A percentile compares a stretch with the other conserved stretches of the same genome.
phyloP scores from a whole-genome alignment of 2,797 vertebrate genomes.

The Pantherophis vulpinus region DNA sequence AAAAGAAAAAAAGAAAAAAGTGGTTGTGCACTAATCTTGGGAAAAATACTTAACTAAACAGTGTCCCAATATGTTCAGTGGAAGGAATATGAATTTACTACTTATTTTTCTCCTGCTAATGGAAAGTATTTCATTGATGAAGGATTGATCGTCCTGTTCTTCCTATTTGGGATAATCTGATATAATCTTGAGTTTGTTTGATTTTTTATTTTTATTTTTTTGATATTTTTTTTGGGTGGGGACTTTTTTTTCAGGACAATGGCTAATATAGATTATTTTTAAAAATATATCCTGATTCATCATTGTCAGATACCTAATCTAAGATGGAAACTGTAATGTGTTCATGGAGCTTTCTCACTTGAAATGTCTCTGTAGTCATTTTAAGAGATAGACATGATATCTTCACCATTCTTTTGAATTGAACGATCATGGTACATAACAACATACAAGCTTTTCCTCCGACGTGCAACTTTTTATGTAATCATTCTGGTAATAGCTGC shows the following conservation, averaged over 20 bases:
- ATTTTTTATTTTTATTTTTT: background rate
- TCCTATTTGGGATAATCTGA: slow-evolving; percentile 35
- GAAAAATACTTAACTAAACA: slow-evolving; percentile 58
- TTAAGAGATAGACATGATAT: background rate
- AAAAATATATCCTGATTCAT: background rate
- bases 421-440: background rate
- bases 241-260: slow-evolving; percentile 32
- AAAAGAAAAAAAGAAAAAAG: slow-evolving; percentile 70
- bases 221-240: slow-evolving; percentile 26
- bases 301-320: background rate
- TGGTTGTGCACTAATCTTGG: slow-evolving; percentile 62
- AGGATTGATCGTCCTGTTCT: slow-evolving; percentile 41
- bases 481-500: slow-evolving; percentile 9
- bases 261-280: slow-evolving; percentile 32
- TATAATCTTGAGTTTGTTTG: slow-evolving; percentile 6
- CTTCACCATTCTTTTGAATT: slow-evolving; percentile 15
- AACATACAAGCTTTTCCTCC: background rate
- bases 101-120: slow-evolving; percentile 42
- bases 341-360: background rate
- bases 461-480: background rate
- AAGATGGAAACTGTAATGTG: background rate
- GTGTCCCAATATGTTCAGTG: slow-evolving; percentile 54
- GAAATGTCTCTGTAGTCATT: background rate
- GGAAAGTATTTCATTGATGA: slow-evolving; percentile 44
- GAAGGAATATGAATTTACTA: slow-evolving; percentile 50